phyloP scores from a whole-genome alignment of 2,113 vertebrate genomes.

The Nematolebias whitei region DNA sequence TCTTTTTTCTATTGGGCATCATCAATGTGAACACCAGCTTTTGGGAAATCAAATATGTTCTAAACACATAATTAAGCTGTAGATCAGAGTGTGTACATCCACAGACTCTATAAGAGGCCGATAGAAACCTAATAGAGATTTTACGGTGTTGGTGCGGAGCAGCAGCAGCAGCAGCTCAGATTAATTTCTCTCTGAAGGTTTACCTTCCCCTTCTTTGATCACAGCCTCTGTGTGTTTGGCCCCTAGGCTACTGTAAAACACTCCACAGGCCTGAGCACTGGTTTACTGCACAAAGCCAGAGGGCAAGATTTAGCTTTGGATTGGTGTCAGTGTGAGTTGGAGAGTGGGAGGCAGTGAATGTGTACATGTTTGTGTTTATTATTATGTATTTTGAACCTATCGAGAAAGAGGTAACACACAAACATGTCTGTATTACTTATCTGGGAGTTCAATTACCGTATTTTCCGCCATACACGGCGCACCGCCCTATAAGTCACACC shows the following conservation, averaged over 20 bases:
- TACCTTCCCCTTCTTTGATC: constrained; percentile 56
- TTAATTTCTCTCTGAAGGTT: constrained; percentile 39
- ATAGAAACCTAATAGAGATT: constrained; percentile 33
- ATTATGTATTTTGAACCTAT: constrained; percentile 23
- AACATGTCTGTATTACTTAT: not conserved
- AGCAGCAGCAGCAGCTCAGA: constrained; percentile 11
- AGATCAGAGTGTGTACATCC: not conserved
- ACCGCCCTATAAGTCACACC: too few species aligned
- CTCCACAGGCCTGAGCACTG: constrained; percentile 45
- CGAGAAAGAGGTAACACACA: not conserved
- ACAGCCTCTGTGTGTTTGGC: constrained; percentile 57
- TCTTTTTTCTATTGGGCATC: not conserved
- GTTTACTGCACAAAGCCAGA: constrained; percentile 56
- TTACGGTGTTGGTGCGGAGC: constrained; percentile 13
- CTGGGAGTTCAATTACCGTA: too few species aligned
- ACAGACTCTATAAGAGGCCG: constrained; percentile 12
- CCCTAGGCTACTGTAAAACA: constrained; percentile 66
- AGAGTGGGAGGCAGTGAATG: constrained; percentile 3
- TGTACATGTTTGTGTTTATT: constrained; percentile 1
- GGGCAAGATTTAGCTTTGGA: constrained; percentile 57
- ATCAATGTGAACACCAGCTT: not conserved
- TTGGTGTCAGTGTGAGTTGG: constrained; percentile 3
- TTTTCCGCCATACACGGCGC: too few species aligned
- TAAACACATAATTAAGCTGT: not conserved
- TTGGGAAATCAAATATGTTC: not conserved